Evolutionary conservation across 2,113 vertebrate genomes (phyloP), one percentile per base, ranked within the genome.

Genomic region (Campylorhamphus procurvoides): DNA sequence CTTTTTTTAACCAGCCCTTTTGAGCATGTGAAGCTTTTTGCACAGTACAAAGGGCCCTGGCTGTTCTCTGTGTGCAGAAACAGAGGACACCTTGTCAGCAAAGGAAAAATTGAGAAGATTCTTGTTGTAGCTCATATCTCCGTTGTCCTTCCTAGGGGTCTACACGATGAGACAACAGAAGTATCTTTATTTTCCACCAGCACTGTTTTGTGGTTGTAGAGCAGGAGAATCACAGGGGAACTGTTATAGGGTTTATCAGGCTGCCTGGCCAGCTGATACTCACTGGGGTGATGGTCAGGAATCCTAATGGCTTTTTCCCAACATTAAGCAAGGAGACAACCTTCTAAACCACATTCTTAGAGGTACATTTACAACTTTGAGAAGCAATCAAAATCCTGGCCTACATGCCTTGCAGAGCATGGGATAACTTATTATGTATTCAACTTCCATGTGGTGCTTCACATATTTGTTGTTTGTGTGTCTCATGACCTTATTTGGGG

Each of bases 401-500:
- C 75, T 90, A 27, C 35, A 49, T 0, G 5, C 63, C 84, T 76
- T 44, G 16, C 71, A 72, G 55, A 88, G 35, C 52, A 39, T 72
- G 88, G 77, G 79, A 76, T 84, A 88, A 75, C 72, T 93, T 90
- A 67, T 86, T 95, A 89, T 53, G 90, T 10, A 93, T 96, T 95
- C 94, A 40, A 7, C 73, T 89, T 92, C 73, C 68, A 75, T 87
- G 90, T 60, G 69, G 52, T 75, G 58, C 69, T 87, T 89, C 83
- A 39, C 72, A 2, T 89, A 72, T 96, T 97, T 96, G 94, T 96
- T 96, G 87, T 59, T 81, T 72, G 75, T 88, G 87, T 95, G 93
- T 96, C 90, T 96, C 73, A 14, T 94, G 96, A 95, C 96, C 96
- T 95, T 93, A 97, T 96, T 96, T 97, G 86, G 90, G 83, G 80